Evolutionary conservation across 2,113 vertebrate species (phyloP), one percentile per base, ranked within the genome.

Genomic region (Cyprinus carpio): DNA sequence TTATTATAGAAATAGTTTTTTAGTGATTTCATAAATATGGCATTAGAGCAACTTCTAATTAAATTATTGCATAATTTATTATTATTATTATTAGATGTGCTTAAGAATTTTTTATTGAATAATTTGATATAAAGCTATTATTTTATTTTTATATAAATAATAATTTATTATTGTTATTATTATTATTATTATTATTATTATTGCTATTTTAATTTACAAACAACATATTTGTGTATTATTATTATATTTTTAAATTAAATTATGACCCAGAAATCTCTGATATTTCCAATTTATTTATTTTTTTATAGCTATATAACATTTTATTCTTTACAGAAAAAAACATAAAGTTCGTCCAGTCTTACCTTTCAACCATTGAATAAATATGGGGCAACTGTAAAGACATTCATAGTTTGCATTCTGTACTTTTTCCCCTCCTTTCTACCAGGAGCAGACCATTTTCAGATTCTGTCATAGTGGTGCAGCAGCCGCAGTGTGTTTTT

Each of bases 351-450:
- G 3, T 31, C 15, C 15, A 67, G 29, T 40, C 67, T 71, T 72
- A 72, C 18, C 31, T 23, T 74, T 25, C 25, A 54, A 54, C 4
- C 11, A 56, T 20, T 34, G 18, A 78, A 78, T 78, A 78, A 60
- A 78, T 58, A 13, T 34, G 8, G 37, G 5, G 31, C 51, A 80
- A 80, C 77, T 80, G 77, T 80, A 60, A 78, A 58, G 58, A 75
- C 75, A 78, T 78, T 77, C 27, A 58, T 23, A 37, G 18, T 78
- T 75, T 51, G 49, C 75, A 78, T 58, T 58, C 51, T 58, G 29
- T 56, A 18, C 51, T 58, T 78, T 49, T n/a, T 13, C 25, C 37
- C 23, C n/a, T 25, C 72, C 40, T 23, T 75, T n/a, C 72, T 46
- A 13, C n/a, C 72, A 75, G 72, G 72, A 75, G 27, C 72, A 46